phyloP scores from a whole-genome alignment of 2,113 vertebrate genomes.

The Barbus barbus region DNA sequence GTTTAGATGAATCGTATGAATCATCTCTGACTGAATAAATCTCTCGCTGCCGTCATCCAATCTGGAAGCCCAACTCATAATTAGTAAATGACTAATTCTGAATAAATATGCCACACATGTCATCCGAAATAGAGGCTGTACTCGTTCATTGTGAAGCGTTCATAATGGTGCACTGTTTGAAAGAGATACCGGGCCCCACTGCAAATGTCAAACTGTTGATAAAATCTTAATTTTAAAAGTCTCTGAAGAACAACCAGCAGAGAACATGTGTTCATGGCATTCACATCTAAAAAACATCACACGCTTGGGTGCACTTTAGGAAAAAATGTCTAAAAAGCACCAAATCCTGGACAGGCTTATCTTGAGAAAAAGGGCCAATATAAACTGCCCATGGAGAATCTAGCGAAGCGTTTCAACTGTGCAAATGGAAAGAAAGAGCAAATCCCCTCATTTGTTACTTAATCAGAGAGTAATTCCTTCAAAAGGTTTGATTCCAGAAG shows the following conservation, averaged over 20 bases:
- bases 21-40: slow-evolving; percentile 17
- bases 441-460: slow-evolving; percentile 24
- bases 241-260: slow-evolving; percentile 2
- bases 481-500: neutral
- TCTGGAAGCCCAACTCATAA: slow-evolving; percentile 2
- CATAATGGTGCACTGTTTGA: neutral
- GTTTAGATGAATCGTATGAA: slow-evolving; percentile 28
- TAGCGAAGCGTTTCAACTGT: neutral
- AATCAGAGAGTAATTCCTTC: slow-evolving; percentile 39
- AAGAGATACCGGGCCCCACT: neutral
- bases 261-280: neutral
- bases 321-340: neutral
- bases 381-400: slow-evolving; percentile 28
- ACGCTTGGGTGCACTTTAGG: neutral
- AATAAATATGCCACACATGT: neutral
- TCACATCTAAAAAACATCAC: slow-evolving; percentile 21
- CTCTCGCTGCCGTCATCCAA: neutral
- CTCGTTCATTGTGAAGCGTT: neutral
- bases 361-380: slow-evolving; percentile 5
- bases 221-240: slow-evolving; percentile 20
- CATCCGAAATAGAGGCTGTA: neutral
- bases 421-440: slow-evolving; percentile 9
- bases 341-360: slow-evolving; percentile 24
- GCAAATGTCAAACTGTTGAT: slow-evolving; percentile 11
- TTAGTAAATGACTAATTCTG: slow-evolving; percentile 2